Conservation (phyloP, 2,888 invertebrate species). For the Neelides folsomi region DNA sequence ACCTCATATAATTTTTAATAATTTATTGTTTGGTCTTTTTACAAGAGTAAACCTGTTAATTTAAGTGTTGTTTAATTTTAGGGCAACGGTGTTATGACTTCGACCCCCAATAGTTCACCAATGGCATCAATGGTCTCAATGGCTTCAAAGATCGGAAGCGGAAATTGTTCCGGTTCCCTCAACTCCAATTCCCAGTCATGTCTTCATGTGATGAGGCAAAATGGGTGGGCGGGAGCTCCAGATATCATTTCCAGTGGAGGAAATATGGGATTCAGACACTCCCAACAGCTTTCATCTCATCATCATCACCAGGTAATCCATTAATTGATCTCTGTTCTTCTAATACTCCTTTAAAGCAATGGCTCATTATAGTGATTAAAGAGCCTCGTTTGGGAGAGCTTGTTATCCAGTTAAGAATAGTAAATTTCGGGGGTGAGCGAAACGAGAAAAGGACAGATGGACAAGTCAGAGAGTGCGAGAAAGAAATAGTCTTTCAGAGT, state of each 20-base stretch:
- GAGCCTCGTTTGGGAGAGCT: neutral
- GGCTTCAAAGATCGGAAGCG: constrained; percentile 27
- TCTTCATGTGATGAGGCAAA: constrained; percentile 28
- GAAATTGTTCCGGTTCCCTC: constrained; percentile 16
- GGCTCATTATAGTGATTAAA: too few species aligned
- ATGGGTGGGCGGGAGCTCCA: constrained; percentile 23
- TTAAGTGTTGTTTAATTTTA: too few species aligned
- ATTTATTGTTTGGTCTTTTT: too few species aligned
- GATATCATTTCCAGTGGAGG: constrained; percentile 19
- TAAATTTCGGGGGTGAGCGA: neutral
- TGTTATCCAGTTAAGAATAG: neutral
- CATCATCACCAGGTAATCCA: constrained; percentile 17
- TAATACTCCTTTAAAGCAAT: neutral
- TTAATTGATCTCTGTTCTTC: constrained; percentile 5
- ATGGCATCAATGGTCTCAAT: constrained; percentile 32
- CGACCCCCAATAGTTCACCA: constrained; percentile 22
- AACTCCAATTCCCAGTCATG: constrained; percentile 22
- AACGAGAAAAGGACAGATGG: too few species aligned
- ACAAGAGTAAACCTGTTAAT: too few species aligned
- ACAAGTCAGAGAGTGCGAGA: too few species aligned
- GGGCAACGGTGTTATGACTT: constrained; percentile 9
- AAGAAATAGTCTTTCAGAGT: too few species aligned
- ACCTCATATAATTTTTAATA: too few species aligned
- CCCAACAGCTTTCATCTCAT: constrained; percentile 10
- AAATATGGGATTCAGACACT: constrained; percentile 25